phyloP scores from a whole-genome alignment of 1,140 invertebrate genomes.

The Tetramorium simillimum region DNA sequence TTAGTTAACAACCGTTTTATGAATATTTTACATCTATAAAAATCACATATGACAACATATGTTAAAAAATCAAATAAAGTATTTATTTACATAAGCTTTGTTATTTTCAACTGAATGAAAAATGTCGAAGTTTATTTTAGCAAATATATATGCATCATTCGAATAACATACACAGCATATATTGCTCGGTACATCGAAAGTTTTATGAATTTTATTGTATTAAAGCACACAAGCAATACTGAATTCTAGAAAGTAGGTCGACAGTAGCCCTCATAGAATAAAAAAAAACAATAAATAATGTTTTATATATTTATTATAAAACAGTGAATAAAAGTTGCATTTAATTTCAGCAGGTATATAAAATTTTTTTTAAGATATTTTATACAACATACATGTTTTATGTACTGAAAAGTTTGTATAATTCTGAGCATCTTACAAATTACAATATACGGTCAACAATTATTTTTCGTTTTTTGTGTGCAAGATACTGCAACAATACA shows the following conservation, averaged over 20 bases:
- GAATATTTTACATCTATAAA: background rate
- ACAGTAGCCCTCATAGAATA: constrained; percentile 40
- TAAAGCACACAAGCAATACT: background rate
- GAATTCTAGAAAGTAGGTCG: constrained; percentile 31
- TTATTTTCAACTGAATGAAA: constrained; percentile 14
- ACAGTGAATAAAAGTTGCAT: constrained; percentile 74
- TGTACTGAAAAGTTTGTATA: constrained; percentile 70
- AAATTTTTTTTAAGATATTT: constrained; percentile 68
- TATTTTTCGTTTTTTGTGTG: constrained; percentile 45
- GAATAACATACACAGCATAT: background rate
- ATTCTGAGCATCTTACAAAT: constrained; percentile 77
- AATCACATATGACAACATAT: background rate
- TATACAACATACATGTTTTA: constrained; percentile 73
- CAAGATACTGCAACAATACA: constrained; percentile 70
- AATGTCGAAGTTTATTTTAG: constrained; percentile 12
- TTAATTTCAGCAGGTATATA: constrained; percentile 75
- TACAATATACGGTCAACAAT: constrained; percentile 72
- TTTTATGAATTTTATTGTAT: background rate
- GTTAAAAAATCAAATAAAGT: background rate
- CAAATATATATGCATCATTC: background rate
- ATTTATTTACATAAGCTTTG: constrained; percentile 11
- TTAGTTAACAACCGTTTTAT: background rate
- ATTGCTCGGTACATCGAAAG: constrained; percentile 12
- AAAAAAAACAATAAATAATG: constrained; percentile 68
- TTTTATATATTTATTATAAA: constrained; percentile 76